Base-by-base conservation (phyloP, 2,797 vertebrate species). In the Falco biarmicus region DNA sequence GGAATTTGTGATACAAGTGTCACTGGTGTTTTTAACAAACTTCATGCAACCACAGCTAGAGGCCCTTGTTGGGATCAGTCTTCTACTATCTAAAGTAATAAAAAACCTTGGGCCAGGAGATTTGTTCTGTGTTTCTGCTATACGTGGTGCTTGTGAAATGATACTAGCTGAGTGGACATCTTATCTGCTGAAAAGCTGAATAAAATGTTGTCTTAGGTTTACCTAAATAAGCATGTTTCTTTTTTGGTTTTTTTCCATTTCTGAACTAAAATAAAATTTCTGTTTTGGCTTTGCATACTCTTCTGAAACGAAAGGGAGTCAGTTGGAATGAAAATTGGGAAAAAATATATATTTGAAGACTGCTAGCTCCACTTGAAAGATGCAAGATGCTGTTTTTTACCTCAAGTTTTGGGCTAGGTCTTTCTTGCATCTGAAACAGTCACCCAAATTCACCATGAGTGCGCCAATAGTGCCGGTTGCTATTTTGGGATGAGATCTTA, bases 371-470 rank as follows among this genome's bases (percentile, higher is more conserved):
- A 12, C 25, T 26, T 63, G 39, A 63, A 43, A 89, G 84, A 28
- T 10, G 4, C 65, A 76, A 69, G 17, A 9, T 15, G 4, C 0
- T 19, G 0, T 0, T 74, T 66, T 25, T 37, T n/a, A 11, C 24
- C 31, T 60, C 45, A 68, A 53, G 41, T 57, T 68, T 29, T 75
- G 10, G 12, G 2, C 22, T 29, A 1, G 3, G 8, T 56, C 7
- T 56, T 75, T 51, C 56, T 53, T 13, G 3, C 6, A 6, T 29
- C 31, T 75, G 53, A 48, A 57, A 39, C 19, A 50, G 37, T 14
- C 26, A n/a, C 6, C 77, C 13, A 20, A 16, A 45, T 11, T 16
- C 57, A 56, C 18, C 8, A 1, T 15, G 37, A 54, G 10, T 5
- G 2, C 50, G 19, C 21, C 29, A 28, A 2, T 20, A 51, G 7